Evolutionary conservation across 2,797 vertebrate genomes (phyloP), one percentile per base, ranked within the genome.

Genomic region (Tapera naevia): DNA sequence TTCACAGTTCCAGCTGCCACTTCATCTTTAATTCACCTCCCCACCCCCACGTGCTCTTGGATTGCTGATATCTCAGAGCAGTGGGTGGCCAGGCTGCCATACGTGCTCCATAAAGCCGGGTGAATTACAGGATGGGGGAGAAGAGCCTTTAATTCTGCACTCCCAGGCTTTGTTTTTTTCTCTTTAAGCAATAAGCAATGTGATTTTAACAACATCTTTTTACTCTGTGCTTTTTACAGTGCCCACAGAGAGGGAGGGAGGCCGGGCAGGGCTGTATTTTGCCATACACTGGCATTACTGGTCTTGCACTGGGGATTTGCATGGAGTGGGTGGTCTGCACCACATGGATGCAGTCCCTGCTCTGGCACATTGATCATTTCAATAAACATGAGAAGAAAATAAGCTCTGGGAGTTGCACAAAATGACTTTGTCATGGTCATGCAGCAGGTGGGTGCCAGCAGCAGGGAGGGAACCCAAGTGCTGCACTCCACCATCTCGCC

Each of bases 1-100:
- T 66, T 80, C 73, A 71, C 74, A 7, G 78, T 83, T 95, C 86
- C 94, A 94, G 88, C 92, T 72, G 89, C 83, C 39, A 35, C 58
- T 73, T 79, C 67, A 91, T 78, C 89, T 92, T 67, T 74, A 90
- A 94, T 95, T 95, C 87, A 39, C 51, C 54, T 41, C 70, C 89
- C 75, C 57, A 4, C 45, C 72, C 84, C 13, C 76, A 28, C 0
- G 10, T 0, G 3, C 88, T 74, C 71, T 79, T 13, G 93, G 46
- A 11, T 10, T 32, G 74, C 91, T 53, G 81, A 58, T 37, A 73
- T 64, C 79, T 41, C 2, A 0, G 62, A 86, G 86, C 91, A 17
- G 86, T 48, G 79, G 85, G 90, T 53, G 93, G 74, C 53, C 24
- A 0, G 79, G 72, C 46, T 60, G 66, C 93, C 73, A 64, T 33